Conservation (phyloP, 2,888 invertebrate species). For the Heliconius sara region DNA sequence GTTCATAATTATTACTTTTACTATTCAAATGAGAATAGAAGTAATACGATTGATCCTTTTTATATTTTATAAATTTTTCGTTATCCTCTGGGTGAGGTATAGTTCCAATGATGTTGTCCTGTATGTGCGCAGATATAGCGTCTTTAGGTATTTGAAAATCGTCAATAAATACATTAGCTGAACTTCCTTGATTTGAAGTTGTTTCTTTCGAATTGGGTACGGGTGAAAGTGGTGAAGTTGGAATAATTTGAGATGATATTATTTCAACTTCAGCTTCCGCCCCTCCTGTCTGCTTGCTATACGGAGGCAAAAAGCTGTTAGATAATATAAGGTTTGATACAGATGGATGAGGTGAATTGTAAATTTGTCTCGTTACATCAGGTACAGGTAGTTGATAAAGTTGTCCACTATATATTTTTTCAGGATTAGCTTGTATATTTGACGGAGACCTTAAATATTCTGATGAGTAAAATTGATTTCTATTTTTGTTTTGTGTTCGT, state of each 20-base stretch:
- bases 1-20: conserved; percentile 39
- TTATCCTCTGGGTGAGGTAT: conserved; percentile 71
- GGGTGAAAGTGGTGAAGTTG: conserved; percentile 29
- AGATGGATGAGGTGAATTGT: conserved; percentile 60
- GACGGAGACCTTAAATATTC: conserved; percentile 27
- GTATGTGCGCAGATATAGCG: conserved; percentile 73
- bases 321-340: conserved; percentile 34
- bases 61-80: conserved; percentile 71
- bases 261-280: conserved; percentile 65
- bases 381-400: conserved; percentile 75
- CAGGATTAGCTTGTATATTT: conserved; percentile 51
- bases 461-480: conserved; percentile 29
- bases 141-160: conserved; percentile 62
- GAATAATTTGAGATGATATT: conserved; percentile 60
- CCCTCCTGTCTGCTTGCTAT: conserved; percentile 51
- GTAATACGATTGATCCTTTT: conserved; percentile 75
- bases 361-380: conserved; percentile 71
- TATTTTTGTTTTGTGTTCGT: conserved; percentile 35
- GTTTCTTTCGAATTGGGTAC: conserved; percentile 54
- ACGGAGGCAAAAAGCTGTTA: conserved; percentile 16
- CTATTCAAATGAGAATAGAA: conserved; percentile 68
- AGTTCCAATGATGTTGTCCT: conserved; percentile 75
- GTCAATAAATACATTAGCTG: conserved; percentile 51
- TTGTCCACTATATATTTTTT: conserved; percentile 75
- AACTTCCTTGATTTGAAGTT: conserved; percentile 55